Conservation (phyloP, 30 jellyfish, hydroid and myxozoan species). For the Sanderia malayensis region DNA sequence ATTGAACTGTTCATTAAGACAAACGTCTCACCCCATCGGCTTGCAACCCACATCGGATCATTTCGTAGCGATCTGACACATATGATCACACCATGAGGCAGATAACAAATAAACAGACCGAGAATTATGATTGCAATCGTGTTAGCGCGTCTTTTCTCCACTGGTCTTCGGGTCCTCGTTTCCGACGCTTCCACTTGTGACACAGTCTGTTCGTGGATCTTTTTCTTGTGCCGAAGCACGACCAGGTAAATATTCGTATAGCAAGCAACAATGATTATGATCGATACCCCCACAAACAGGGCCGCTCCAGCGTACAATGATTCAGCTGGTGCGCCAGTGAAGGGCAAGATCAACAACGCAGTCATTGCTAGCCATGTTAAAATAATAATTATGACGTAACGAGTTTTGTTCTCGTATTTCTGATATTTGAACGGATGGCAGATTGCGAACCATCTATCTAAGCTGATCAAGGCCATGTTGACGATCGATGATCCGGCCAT, state of each 20-base stretch:
- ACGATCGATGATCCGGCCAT: constrained; percentile 65
- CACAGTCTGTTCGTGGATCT: constrained; percentile 32
- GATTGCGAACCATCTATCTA: constrained; percentile 74
- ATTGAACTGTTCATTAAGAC: constrained; percentile 43
- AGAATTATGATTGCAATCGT: constrained; percentile 42
- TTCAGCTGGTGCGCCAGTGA: constrained; percentile 18
- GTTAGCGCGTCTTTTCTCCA: constrained; percentile 38
- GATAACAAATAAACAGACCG: constrained; percentile 44
- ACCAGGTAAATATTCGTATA: constrained; percentile 45
- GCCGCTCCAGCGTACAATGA: constrained; percentile 43
- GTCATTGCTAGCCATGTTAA: constrained; percentile 27
- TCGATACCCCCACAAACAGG: constrained; percentile 26
- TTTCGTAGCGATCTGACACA: constrained; percentile 27
- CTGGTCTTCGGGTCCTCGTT: constrained; percentile 23
- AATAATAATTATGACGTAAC: constrained; percentile 6
- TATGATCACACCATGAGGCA: constrained; percentile 50
- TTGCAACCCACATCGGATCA: not conserved
- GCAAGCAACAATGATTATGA: constrained; percentile 31
- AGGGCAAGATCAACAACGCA: constrained; percentile 22
- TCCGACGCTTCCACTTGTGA: constrained; percentile 46
- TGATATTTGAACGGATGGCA: constrained; percentile 61
- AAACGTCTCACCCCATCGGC: constrained; percentile 30
- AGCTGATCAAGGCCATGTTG: constrained; percentile 59
- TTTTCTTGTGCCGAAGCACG: constrained; percentile 55
- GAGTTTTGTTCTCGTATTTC: constrained; percentile 24